Evolutionary conservation across 92 coral and sea anemone genomes (phyloP).

Genomic region (Muricea muricata): DNA sequence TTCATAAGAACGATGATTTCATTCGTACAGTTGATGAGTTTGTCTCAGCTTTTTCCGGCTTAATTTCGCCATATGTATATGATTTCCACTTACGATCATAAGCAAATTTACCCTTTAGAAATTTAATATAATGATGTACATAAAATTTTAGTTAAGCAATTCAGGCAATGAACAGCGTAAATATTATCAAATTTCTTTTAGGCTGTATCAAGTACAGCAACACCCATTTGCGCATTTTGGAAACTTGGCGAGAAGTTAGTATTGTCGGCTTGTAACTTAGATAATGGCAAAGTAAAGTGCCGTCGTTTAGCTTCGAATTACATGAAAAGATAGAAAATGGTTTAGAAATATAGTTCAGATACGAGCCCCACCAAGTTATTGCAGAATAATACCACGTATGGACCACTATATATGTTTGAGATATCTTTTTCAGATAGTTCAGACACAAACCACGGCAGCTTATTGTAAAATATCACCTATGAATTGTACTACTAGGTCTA

Average conservation of each 20-base stretch:
- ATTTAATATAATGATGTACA: too few species aligned
- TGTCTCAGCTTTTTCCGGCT: too few species aligned
- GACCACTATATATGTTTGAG: not conserved
- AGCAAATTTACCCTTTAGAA: too few species aligned
- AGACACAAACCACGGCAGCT: not conserved
- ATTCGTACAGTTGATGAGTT: too few species aligned
- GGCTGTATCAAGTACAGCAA: conserved; percentile 13
- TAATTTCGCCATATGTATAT: too few species aligned
- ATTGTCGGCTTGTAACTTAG: not conserved
- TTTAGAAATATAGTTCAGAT: too few species aligned
- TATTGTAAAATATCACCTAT: not conserved
- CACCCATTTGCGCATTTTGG: conserved; percentile 34
- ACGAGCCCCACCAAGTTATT: too few species aligned
- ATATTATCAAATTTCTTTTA: not conserved
- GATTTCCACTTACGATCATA: too few species aligned
- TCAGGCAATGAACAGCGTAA: not conserved
- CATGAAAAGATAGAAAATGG: too few species aligned
- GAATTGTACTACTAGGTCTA: not conserved
- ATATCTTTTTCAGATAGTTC: not conserved
- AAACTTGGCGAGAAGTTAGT: conserved; percentile 32
- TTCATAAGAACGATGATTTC: too few species aligned
- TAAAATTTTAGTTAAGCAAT: not conserved
- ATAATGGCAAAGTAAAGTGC: not conserved
- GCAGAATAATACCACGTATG: too few species aligned
- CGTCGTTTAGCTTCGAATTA: too few species aligned